Base-by-base conservation (phyloP, 53 echinoderm and acorn worm species). In the Mesocentrotus franciscanus region DNA sequence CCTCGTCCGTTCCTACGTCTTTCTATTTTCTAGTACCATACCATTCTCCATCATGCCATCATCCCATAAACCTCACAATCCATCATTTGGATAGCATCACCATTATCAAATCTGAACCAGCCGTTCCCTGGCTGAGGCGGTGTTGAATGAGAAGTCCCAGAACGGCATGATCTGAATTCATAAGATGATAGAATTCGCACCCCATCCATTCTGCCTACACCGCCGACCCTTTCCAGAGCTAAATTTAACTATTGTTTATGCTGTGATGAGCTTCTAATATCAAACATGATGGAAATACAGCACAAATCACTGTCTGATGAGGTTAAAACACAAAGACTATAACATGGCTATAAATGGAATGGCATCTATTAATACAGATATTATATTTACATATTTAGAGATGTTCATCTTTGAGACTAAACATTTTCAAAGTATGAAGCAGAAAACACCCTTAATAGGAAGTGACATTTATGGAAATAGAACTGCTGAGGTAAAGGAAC, bases 51-150 rank as follows among this genome's bases (percentile, higher is more conserved):
- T 91, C 91, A 58, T 87, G 87, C 87, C 14, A 58, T 87, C 87
- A 87, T 87, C 27, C 2, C 56, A 14, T 87, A 87, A 87, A n/a
- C 29, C 87, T 56, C 56, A 58, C 58, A 57, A 87, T 87, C 87
- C 87, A 87, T 87, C 56, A 87, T 87, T 87, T 87, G 87, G 58
- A 87, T 57, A 87, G 87, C 87, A 87, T 87, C 87, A 56, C 87
- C 10, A n/a, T 87, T 57, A 26, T 14, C 56, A n/a, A 58, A 87
- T 58, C 87, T 8, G n/a, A 56, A 87, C 26, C 87, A 87, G 81
- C 18, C 42, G 81, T 7, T 27, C 87, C 57, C n/a, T 87, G 87
- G 87, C 87, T 55, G 56, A 14, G 87, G 87, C 87, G 56, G 87
- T 57, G 87, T 57, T 87, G 87, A 87, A 29, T 58, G 87, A 87